Percentiles rank a stretch among this genome's conserved stretches.
These are phyloP conservation scores for Turdus rufiventris DNA, from an alignment of 2,113 vertebrate genomes.

Conservation along the genomic window DNA sequence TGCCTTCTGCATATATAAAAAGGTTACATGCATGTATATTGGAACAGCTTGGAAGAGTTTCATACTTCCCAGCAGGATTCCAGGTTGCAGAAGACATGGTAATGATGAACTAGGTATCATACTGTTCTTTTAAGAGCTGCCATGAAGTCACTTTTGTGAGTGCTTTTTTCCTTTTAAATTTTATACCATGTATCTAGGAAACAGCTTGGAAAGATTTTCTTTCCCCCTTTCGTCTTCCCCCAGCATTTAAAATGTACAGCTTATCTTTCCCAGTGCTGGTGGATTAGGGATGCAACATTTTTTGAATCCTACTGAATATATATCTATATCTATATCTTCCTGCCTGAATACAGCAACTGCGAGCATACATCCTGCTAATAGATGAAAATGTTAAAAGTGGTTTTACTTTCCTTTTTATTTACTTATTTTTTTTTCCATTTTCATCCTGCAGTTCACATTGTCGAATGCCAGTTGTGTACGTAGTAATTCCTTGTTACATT, in stretches of 20 bases:
- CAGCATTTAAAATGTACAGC: neutral
- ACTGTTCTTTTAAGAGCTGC: constrained; percentile 5
- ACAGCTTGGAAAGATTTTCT: neutral
- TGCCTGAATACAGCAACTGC: neutral
- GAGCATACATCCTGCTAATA: neutral
- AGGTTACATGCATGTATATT: neutral
- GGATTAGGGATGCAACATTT: neutral
- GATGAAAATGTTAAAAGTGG: neutral
- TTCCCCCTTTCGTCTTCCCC: neutral
- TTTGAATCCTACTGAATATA: neutral
- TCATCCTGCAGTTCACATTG: neutral
- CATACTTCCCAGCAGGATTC: neutral
- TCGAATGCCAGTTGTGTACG: neutral
- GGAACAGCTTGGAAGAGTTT: constrained; percentile 9
- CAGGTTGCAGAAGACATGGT: neutral
- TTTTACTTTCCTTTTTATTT: neutral
- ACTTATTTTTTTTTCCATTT: neutral
- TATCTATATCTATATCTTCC: neutral
- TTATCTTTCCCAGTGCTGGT: neutral
- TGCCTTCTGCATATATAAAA: neutral
- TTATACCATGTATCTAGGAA: neutral
- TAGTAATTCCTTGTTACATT: constrained; percentile 36
- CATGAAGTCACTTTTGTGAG: constrained; percentile 13
- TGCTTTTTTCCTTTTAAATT: neutral
- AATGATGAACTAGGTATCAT: neutral